Conservation (phyloP, 1,140 invertebrate species). For the Trachymyrmex cornetzi region DNA sequence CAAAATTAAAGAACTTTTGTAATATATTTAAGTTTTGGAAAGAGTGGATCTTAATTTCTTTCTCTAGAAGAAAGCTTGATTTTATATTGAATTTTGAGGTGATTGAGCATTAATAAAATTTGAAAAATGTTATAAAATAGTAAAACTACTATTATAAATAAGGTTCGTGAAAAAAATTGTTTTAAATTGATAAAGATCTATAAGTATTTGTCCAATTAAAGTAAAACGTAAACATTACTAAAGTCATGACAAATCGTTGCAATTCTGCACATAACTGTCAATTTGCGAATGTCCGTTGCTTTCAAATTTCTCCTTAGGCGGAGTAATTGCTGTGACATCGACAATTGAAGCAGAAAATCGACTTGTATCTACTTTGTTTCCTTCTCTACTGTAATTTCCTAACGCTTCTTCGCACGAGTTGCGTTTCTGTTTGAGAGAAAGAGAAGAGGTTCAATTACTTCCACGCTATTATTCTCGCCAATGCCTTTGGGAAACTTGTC, state of each 20-base stretch:
- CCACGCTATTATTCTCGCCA: slow-evolving; percentile 19
- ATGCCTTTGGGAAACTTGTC: slow-evolving; percentile 50
- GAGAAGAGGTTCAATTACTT: slow-evolving; percentile 50
- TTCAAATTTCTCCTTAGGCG: neutral
- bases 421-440: neutral
- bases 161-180: neutral
- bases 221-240: neutral
- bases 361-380: slow-evolving; percentile 43
- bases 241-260: neutral
- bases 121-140: neutral
- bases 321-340: neutral
- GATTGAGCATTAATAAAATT: slow-evolving; percentile 6
- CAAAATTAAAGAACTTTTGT: neutral
- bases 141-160: neutral
- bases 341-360: slow-evolving; percentile 53
- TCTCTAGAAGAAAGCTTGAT: neutral
- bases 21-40: neutral
- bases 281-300: neutral
- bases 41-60: neutral
- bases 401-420: slow-evolving; percentile 23
- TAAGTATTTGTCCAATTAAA: neutral
- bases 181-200: neutral
- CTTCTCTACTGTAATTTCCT: slow-evolving; percentile 36
- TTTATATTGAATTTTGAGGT: neutral
- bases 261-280: neutral